These are phyloP conservation scores for Tetragonula clypearis DNA, from an alignment of 1,140 invertebrate genomes.

Conservation along the genomic window DNA sequence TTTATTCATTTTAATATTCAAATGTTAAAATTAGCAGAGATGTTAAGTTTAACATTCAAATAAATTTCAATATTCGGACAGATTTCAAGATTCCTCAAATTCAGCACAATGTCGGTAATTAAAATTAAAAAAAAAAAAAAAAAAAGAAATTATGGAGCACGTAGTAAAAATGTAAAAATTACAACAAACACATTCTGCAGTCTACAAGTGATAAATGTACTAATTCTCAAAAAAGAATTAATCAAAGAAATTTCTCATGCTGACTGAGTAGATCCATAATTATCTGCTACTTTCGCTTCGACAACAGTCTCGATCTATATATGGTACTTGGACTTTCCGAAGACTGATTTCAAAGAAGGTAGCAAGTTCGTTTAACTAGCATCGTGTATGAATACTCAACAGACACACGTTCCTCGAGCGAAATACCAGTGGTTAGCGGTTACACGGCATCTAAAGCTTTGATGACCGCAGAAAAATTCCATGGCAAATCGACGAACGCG, in stretches of 20 bases:
- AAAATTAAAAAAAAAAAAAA: too few relatives aligned
- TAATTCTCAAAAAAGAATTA: background rate
- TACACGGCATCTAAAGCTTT: background rate
- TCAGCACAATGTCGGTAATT: too few relatives aligned
- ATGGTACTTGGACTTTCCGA: background rate
- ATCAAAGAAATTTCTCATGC: background rate
- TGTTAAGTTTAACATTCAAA: too few relatives aligned
- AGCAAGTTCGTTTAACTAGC: background rate
- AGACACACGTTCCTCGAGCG: background rate
- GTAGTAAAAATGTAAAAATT: background rate
- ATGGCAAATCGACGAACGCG: too few relatives aligned
- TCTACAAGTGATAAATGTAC: background rate
- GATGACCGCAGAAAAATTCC: background rate
- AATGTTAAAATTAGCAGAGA: too few relatives aligned
- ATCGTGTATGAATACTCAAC: background rate
- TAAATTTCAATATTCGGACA: background rate
- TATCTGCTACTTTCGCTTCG: background rate
- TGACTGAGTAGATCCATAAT: background rate
- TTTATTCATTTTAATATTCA: too few relatives aligned
- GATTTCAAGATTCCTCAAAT: background rate
- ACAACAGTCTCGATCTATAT: background rate
- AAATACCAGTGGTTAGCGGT: constrained; percentile 1
- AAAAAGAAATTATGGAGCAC: background rate
- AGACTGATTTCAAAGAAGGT: background rate
- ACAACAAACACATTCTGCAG: background rate